These are phyloP conservation scores for Caenorhabditis latens DNA, from an alignment of 1,140 invertebrate species.

Conservation along the genomic window DNA sequence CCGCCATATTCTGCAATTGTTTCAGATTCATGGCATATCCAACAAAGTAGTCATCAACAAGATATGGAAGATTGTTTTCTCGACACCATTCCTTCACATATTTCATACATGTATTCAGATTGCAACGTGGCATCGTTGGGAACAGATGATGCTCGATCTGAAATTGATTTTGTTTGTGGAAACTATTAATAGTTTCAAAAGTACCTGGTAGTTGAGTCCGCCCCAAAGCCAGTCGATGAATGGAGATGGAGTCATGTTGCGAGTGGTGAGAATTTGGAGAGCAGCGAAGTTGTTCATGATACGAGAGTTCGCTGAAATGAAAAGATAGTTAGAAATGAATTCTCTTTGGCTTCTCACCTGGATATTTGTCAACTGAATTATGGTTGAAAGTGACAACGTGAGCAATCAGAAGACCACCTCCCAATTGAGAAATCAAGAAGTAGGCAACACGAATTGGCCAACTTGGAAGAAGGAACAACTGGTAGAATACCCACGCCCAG, in stretches of 20 bases:
- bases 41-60: slow-evolving; percentile 74
- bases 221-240: slow-evolving; percentile 78
- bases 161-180: neutral
- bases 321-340: neutral
- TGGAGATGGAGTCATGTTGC: slow-evolving; percentile 75
- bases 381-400: slow-evolving; percentile 76
- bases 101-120: slow-evolving; percentile 68
- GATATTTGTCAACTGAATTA: slow-evolving; percentile 77
- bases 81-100: slow-evolving; percentile 72
- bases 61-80: slow-evolving; percentile 73
- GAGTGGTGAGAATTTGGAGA: slow-evolving; percentile 77
- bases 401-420: slow-evolving; percentile 73
- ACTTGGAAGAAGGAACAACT: slow-evolving; percentile 72
- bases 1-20: slow-evolving; percentile 71
- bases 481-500: slow-evolving; percentile 76
- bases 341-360: slow-evolving; percentile 57
- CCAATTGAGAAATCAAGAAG: slow-evolving; percentile 73
- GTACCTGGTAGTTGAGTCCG: slow-evolving; percentile 77
- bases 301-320: slow-evolving; percentile 69
- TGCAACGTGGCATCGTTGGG: slow-evolving; percentile 77
- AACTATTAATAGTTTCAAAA: neutral
- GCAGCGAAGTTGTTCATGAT: slow-evolving; percentile 77
- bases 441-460: slow-evolving; percentile 70
- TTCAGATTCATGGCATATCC: slow-evolving; percentile 69
- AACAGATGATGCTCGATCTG: slow-evolving; percentile 78